Percentiles rank a stretch among this genome's conserved stretches.
Evolutionary conservation across 2,888 invertebrate species (phyloP).

Genomic region (Venustoraphidia nigricollis): DNA sequence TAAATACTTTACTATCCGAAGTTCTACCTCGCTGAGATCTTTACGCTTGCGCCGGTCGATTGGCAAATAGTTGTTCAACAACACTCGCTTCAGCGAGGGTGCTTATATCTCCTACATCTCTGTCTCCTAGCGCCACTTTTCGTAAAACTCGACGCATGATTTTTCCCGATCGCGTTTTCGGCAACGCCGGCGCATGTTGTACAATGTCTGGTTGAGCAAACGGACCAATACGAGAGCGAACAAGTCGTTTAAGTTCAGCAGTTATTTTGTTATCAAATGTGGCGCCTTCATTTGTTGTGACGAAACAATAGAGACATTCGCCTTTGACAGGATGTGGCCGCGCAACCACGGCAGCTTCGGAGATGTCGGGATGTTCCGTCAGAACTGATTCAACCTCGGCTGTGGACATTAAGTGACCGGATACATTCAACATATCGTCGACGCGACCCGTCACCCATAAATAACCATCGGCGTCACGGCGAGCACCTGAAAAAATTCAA

Average conservation of each 20-base stretch:
- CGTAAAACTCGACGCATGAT: conserved; percentile 92
- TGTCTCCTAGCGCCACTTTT: conserved; percentile 82
- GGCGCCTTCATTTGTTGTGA: conserved; percentile 72
- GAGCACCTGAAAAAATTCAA: conserved; percentile 49
- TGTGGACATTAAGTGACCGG: conserved; percentile 94
- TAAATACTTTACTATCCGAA: no score
- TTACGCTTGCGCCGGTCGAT: conserved; percentile 29
- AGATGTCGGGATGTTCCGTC: conserved; percentile 60
- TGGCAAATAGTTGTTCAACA: conserved; percentile 62
- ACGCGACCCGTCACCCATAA: conserved; percentile 93
- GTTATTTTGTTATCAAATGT: conserved; percentile 53
- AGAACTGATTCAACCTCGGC: conserved; percentile 82
- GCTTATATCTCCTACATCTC: conserved; percentile 81
- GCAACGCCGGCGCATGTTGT: conserved; percentile 85
- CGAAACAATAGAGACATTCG: conserved; percentile 92
- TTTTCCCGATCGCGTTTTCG: conserved; percentile 95
- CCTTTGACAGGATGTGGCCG: conserved; percentile 91
- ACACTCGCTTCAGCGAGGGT: conserved; percentile 88
- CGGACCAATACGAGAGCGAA: conserved; percentile 84
- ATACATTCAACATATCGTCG: conserved; percentile 98
- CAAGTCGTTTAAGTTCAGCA: conserved; percentile 56
- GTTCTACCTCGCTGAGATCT: no score
- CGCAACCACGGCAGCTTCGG: conserved; percentile 94
- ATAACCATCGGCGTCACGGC: conserved; percentile 85
- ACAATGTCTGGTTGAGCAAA: conserved; percentile 92